Conservation (phyloP, 2,888 invertebrate genomes). For the Drosophila antonietae region DNA sequence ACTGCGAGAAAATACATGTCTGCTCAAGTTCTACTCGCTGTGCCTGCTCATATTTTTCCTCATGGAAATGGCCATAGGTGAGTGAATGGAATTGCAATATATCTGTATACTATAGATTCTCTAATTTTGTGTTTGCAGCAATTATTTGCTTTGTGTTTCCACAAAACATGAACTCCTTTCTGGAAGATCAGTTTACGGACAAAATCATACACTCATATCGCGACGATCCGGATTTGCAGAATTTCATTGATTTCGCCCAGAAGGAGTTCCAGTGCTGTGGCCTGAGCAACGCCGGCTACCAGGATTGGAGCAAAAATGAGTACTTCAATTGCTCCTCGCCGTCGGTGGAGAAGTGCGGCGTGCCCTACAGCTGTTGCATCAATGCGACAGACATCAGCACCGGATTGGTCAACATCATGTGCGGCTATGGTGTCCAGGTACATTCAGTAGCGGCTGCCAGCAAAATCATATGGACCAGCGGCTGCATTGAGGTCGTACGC, state of each 20-base stretch:
- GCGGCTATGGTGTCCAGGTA: conserved; percentile 94
- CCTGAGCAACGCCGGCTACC: conserved; percentile 94
- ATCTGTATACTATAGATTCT: not conserved
- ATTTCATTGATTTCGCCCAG: conserved; percentile 97
- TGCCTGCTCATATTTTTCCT: conserved; percentile 95
- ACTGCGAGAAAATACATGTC: conserved; percentile 93
- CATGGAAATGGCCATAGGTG: conserved; percentile 92
- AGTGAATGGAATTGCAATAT: not conserved
- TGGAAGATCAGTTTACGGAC: conserved; percentile 95
- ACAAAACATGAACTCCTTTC: conserved; percentile 92
- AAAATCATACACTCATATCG: conserved; percentile 96
- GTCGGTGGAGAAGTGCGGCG: conserved; percentile 95
- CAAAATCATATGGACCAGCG: conserved; percentile 95
- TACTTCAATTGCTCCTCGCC: conserved; percentile 98
- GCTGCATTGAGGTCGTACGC: conserved; percentile 95
- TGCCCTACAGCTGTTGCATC: conserved; percentile 97
- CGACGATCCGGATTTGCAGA: conserved; percentile 96
- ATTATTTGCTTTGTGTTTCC: conserved; percentile 97
- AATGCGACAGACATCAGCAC: conserved; percentile 95
- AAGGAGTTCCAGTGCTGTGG: conserved; percentile 95
- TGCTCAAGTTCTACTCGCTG: conserved; percentile 96
- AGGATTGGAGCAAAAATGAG: conserved; percentile 97
- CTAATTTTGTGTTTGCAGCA: conserved; percentile 84
- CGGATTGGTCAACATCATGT: conserved; percentile 95
- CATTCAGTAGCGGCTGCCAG: conserved; percentile 94